Base-by-base conservation (phyloP, 2,888 invertebrate species). In the Eubasilissa splendida region DNA sequence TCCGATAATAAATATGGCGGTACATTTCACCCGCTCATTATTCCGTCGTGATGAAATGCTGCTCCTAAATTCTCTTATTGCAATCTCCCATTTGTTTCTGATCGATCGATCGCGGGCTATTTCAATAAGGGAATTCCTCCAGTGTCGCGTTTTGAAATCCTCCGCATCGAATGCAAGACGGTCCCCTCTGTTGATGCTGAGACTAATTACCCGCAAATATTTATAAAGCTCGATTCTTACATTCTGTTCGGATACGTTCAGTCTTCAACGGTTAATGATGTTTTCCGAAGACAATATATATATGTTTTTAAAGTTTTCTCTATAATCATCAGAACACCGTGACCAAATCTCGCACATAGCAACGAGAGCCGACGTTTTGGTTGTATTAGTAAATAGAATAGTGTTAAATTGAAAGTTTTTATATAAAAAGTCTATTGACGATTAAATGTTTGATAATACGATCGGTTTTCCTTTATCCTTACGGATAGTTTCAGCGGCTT, bases 41-140 rank as follows among this genome's bases (percentile, higher is more conserved):
- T 65, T 33, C 56, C 74, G 54, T 33, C 81, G 78, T 81, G 81
- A 81, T 65, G 75, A 66, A 75, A 81, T 78, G 81, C 60, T 53
- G 81, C 59, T 75, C 31, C 71, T 56, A 33, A 71, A 71, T 78
- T 63, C 71, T 60, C 53, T 73, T 31, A 8, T 50, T 42, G 71
- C 42, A 14, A 33, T 73, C 71, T 50, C 2, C 56, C 71, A 42
- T 56, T 73, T 56, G 56, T 73, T 73, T 31, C 56, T 42, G 42
- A 42, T 42, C 71, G 31, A 78, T 78, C 77, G 65, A 78, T 77
- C 71, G 71, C 56, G 11, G 74, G 14, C 5, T 33, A 63, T 33
- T 33, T 14, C 63, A 11, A 10, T 14, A 11, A 12, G 63, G 63
- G 63, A 14, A 22, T 14, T 63, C 63, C 63, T 56, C 58, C 52